Conservation (phyloP, 2,888 invertebrate species). For the Microctonus aethiopoides region DNA sequence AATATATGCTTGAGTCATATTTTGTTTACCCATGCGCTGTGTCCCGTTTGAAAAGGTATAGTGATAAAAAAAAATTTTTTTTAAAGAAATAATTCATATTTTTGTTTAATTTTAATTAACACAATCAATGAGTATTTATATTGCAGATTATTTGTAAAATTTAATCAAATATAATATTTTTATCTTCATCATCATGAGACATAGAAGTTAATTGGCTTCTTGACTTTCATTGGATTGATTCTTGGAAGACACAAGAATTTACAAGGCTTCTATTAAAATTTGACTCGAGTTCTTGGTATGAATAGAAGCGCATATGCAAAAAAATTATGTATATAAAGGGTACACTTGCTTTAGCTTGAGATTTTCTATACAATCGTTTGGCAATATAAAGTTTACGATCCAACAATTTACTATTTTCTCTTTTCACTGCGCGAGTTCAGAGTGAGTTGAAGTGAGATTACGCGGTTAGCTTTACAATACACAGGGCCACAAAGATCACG, state of each 20-base stretch:
- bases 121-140: neutral
- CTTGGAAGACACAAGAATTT: neutral
- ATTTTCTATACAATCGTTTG: neutral
- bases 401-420: slow-evolving; percentile 30
- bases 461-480: neutral
- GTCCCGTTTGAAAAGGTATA: neutral
- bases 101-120: too few relatives aligned
- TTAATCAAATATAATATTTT: neutral
- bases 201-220: neutral
- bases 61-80: too few relatives aligned
- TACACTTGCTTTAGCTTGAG: neutral
- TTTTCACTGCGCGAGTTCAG: slow-evolving; percentile 11
- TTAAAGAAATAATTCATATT: too few relatives aligned
- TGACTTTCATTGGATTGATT: neutral
- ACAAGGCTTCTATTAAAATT: neutral
- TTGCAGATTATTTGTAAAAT: neutral
- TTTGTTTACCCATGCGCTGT: neutral
- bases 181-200: neutral
- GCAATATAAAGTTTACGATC: slow-evolving; percentile 29
- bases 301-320: neutral
- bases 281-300: neutral
- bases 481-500: neutral
- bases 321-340: too few relatives aligned
- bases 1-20: slow-evolving; percentile 7
- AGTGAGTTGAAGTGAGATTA: neutral